Base-by-base conservation (phyloP, 2,113 vertebrate genomes). In the Edolisoma coerulescens region DNA sequence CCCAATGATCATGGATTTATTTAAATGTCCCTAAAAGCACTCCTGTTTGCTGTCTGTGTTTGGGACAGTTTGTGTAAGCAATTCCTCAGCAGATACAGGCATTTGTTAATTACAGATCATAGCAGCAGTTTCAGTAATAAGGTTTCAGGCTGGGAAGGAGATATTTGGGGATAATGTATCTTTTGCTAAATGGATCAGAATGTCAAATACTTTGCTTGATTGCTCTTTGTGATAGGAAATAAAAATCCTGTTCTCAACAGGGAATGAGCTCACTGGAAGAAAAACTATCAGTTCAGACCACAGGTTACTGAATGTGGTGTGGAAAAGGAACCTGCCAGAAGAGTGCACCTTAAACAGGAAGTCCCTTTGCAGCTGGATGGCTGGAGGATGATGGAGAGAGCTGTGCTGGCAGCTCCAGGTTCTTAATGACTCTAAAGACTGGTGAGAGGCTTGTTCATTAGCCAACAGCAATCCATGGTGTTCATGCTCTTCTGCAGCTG, bases 41-140 rank as follows among this genome's bases (percentile, higher is more conserved):
- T 90, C 41, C 12, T 78, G 20, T 68, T 89, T 79, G 22, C 61
- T 93, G 56, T 70, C 76, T 87, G 47, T 85, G 74, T 91, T 91
- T 89, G 89, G 92, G 89, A 44, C 22, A 60, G 69, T 97, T 94
- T 93, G 57, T 87, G 67, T 77, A 84, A 90, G 60, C 42, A 65
- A 44, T 94, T 90, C 71, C 78, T 76, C 65, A 14, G 17, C 56
- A 87, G 89, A 85, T 84, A 78, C 10, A 89, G 85, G n/a, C n/a
- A 23, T 84, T 96, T 92, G 63, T 53, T 90, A 80, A 87, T 95
- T 93, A 90, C 63, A 92, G 75, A 70, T 93, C 75, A 77, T 75
- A 92, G 92, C 65, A 74, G 47, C 41, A 76, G 50, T 86, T 97
- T 95, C 83, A 89, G 90, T 75, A 93, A 90, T 41, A 80, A 49